Evolutionary conservation across 2,797 vertebrate species (phyloP).

Genomic region (Eospalax fontanierii): DNA sequence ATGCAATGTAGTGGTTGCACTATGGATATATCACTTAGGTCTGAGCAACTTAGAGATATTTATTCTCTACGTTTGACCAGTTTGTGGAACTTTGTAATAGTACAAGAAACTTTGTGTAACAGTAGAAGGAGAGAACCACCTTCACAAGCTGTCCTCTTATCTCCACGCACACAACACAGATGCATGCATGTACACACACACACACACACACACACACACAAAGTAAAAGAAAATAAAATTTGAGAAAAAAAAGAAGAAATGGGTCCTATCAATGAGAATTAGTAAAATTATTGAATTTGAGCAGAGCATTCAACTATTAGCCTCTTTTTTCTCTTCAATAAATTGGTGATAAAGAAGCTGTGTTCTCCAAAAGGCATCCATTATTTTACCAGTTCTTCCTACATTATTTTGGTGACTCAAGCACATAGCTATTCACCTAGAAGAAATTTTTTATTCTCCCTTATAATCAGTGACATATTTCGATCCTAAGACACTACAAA

Average conservation of each 20-base stretch:
- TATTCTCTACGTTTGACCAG: no score
- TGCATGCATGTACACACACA: not conserved
- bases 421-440: not conserved
- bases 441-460: not conserved
- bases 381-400: not conserved
- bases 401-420: not conserved
- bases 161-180: not conserved
- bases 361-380: not conserved
- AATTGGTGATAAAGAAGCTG: not conserved
- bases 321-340: not conserved
- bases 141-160: no score
- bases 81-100: no score
- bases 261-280: not conserved
- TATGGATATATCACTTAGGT: no score
- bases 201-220: not conserved
- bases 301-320: not conserved
- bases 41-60: no score
- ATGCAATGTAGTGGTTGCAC: no score
- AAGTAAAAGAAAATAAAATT: not conserved
- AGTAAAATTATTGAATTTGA: conserved; percentile 12
- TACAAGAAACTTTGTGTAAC: no score
- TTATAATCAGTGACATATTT: not conserved
- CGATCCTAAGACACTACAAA: not conserved
- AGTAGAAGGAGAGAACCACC: no score
- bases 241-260: not conserved